Conservation (phyloP, 2,113 vertebrate genomes). For the Notarius quadriscutis region DNA sequence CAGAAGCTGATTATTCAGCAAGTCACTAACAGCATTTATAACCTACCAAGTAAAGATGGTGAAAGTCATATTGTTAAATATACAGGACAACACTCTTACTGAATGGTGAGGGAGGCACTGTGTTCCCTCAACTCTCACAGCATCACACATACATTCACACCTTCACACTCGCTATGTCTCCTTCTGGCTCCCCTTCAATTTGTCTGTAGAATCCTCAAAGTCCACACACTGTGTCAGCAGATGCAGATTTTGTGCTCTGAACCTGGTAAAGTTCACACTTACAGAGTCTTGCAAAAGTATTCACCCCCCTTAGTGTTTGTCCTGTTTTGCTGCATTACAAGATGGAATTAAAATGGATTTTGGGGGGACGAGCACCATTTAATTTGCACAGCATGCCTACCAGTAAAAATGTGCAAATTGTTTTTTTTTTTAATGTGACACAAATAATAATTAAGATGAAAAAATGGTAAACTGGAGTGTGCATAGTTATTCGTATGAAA, state of each 20-base stretch:
- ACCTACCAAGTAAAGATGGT: not conserved
- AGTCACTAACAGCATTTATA: not conserved
- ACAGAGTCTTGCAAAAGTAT: too few relatives aligned
- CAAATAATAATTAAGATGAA: too few relatives aligned
- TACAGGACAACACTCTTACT: not conserved
- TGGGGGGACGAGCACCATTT: too few relatives aligned
- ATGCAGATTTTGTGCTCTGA: not conserved
- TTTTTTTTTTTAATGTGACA: too few relatives aligned
- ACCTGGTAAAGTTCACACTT: not conserved
- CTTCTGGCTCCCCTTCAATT: not conserved
- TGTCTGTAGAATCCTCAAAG: not conserved
- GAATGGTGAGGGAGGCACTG: not conserved
- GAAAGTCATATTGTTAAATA: not conserved
- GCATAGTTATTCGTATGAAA: too few relatives aligned
- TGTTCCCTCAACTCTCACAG: not conserved
- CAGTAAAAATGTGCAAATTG: too few relatives aligned
- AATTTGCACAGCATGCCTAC: too few relatives aligned
- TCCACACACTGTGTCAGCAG: not conserved
- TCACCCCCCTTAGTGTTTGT: too few relatives aligned
- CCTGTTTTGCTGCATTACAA: too few relatives aligned
- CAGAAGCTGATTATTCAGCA: not conserved
- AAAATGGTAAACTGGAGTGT: too few relatives aligned
- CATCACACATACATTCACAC: not conserved
- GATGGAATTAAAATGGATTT: too few relatives aligned
- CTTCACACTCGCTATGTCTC: not conserved